These are phyloP conservation scores for Centropyge bicolor DNA, from an alignment of 2,797 vertebrate species.

Conservation along the genomic window DNA sequence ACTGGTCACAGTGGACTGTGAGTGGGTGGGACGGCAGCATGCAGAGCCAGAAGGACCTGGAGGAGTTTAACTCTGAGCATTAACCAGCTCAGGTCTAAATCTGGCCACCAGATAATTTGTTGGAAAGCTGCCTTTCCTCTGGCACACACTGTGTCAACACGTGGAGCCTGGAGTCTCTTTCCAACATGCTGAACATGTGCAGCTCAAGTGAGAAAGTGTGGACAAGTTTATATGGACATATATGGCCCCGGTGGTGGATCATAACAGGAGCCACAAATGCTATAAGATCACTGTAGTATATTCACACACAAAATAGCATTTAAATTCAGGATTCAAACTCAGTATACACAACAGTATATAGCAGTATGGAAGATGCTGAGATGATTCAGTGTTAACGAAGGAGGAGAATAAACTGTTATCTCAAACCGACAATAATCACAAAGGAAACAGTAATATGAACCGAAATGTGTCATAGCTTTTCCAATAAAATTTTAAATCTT, in stretches of 20 bases:
- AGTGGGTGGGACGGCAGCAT: conserved; percentile 41
- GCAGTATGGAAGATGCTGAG: neutral
- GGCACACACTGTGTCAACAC: conserved; percentile 57
- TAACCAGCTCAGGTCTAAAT: conserved; percentile 85
- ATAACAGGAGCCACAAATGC: neutral
- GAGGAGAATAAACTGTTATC: neutral
- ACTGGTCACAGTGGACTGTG: conserved; percentile 31
- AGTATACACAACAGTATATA: too few species aligned
- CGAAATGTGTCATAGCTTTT: neutral
- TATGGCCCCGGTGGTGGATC: neutral
- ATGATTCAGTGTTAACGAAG: neutral
- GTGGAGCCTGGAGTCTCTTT: conserved; percentile 35
- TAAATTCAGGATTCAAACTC: neutral
- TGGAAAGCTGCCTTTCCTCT: conserved; percentile 68
- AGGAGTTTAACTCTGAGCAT: conserved; percentile 77
- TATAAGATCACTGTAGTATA: neutral
- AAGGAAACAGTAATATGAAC: neutral
- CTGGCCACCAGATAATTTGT: conserved; percentile 72
- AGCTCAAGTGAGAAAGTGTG: neutral
- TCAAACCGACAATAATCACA: neutral
- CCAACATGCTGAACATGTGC: conserved; percentile 19
- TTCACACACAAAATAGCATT: neutral
- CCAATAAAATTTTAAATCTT: neutral
- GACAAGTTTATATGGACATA: neutral
- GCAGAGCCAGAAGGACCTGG: conserved; percentile 63